phyloP scores from a whole-genome alignment of 2,113 vertebrate genomes.

The Ia io region DNA sequence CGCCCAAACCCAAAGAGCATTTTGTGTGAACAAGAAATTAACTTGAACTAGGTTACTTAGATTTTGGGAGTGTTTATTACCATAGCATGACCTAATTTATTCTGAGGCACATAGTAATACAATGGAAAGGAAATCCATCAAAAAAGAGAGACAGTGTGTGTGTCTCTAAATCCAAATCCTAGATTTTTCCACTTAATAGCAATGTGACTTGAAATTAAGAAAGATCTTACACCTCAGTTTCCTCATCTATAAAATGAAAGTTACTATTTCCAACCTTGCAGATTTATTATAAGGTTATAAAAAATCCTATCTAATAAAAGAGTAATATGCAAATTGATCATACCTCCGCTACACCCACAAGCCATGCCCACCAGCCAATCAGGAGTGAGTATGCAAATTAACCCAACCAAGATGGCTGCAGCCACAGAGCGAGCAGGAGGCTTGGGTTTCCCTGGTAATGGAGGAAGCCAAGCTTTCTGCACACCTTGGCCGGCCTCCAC shows the following conservation, averaged over 20 bases:
- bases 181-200: neutral
- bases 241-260: neutral
- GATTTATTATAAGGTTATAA: neutral
- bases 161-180: neutral
- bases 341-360: no score
- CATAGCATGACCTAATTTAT: neutral
- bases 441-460: no score
- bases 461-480: no score
- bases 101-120: neutral
- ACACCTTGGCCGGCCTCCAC: no score
- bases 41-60: neutral
- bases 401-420: no score
- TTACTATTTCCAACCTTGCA: neutral
- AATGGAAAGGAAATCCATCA: neutral
- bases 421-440: no score
- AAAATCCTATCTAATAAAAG: neutral
- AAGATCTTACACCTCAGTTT: neutral
- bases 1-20: neutral
- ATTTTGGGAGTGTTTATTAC: neutral
- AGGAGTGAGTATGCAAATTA: no score
- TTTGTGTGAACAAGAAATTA: neutral
- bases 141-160: neutral
- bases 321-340: no score
- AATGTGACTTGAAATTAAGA: neutral
- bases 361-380: no score